Base-by-base conservation (phyloP, 2,888 invertebrate genomes). In the Metellina segmentata region DNA sequence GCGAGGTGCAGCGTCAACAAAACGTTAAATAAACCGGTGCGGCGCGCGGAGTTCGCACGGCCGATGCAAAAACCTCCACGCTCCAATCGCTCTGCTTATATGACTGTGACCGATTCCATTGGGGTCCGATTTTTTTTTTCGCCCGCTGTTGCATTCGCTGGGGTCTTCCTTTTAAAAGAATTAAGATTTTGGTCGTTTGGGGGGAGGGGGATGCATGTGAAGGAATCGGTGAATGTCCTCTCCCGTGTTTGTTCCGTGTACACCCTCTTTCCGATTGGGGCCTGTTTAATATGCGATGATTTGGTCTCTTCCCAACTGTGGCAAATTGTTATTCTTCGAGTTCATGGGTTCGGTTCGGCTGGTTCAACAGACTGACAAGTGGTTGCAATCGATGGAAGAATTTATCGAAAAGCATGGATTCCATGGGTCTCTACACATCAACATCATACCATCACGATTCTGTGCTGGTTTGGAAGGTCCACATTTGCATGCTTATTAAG, bases 1-100 rank as follows among this genome's bases (percentile, higher is more conserved):
- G 71, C 71, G 52, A 71, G 71, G 82, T 70, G 69, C 72, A 82
- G 72, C 34, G 72, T 82, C 82, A 82, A 82, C 82, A 82, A 82
- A 51, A 72, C 49, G 20, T 19, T 78, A 19, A 75, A 75, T 71
- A 75, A 75, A 19, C 34, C 34, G 75, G 7, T n/a, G 71, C 16
- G 20, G 34, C 34, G 34, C 34, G 34, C 1, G 34, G 34, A 34
- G 34, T 34, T 19, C 71, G 71, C 16, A 16, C 71, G 71, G 20
- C 19, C 20, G 71, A 71, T 71, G n/a, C 20, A 48, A 75, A 75
- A 75, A 75, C 49, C 78, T 51, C 19, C 52, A n/a, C 78, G 78
- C 34, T 11, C 69, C 8, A 19, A 34, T 81, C 81, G 81, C 53
- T 13, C 61, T 81, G 81, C 81, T 48, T 48, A 81, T 52, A 53